phyloP scores from a whole-genome alignment of 2,888 invertebrate species.

The Sarcophaga carnaria region DNA sequence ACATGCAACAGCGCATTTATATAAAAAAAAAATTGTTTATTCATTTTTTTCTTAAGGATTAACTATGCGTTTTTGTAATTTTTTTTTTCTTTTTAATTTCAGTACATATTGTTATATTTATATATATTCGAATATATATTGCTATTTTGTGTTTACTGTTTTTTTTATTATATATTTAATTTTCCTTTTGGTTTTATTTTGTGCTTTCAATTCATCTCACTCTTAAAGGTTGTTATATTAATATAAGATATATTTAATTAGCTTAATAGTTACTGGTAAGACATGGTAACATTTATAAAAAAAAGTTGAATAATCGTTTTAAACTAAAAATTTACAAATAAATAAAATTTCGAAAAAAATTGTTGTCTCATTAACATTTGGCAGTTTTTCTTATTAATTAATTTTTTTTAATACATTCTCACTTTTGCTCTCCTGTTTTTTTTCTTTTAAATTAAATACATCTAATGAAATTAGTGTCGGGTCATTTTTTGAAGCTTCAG shows the following conservation, averaged over 20 bases:
- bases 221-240: constrained; percentile 58
- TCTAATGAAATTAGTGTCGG: not conserved
- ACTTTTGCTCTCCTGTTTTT: not conserved
- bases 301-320: not conserved
- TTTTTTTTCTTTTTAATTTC: not conserved
- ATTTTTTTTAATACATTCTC: not conserved
- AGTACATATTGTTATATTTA: constrained; percentile 9
- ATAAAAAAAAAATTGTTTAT: constrained; percentile 38
- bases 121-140: constrained; percentile 28
- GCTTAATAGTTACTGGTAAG: constrained; percentile 44
- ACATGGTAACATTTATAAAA: constrained; percentile 46
- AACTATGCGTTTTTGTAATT: not conserved
- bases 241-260: constrained; percentile 40
- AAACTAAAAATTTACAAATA: not conserved
- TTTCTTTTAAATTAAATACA: not conserved
- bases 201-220: constrained; percentile 63
- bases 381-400: constrained; percentile 37
- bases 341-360: not conserved
- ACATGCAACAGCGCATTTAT: constrained; percentile 26
- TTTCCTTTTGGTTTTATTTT: constrained; percentile 37
- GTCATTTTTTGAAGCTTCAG: not conserved
- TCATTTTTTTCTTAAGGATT: constrained; percentile 7
- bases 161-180: constrained; percentile 6
- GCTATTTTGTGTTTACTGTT: constrained; percentile 42
- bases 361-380: constrained; percentile 48